These are phyloP conservation scores for Speoplatyrhinus poulsoni DNA, from an alignment of 2,113 vertebrate species.

Conservation along the genomic window DNA sequence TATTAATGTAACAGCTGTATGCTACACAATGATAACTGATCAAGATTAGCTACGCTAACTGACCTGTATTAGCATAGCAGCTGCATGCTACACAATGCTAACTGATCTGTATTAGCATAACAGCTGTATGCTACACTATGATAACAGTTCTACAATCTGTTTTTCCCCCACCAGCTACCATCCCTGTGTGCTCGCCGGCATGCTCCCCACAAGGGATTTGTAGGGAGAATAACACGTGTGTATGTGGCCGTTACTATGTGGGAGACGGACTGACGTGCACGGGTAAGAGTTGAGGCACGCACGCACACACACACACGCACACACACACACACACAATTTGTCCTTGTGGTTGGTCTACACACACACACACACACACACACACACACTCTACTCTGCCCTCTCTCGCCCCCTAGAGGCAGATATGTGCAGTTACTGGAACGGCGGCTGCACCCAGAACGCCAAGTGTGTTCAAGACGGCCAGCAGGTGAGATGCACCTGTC, in stretches of 20 bases:
- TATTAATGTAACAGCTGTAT: too few relatives aligned
- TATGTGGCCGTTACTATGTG: conserved; percentile 83
- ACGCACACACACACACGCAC: not conserved
- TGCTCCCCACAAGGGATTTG: conserved; percentile 85
- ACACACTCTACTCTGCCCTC: not conserved
- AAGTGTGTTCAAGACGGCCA: conserved; percentile 81
- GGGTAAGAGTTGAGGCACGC: conserved; percentile 71
- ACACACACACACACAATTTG: not conserved
- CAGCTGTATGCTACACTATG: not conserved
- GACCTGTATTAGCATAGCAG: too few relatives aligned
- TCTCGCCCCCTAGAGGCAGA: conserved; percentile 73
- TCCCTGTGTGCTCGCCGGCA: conserved; percentile 75
- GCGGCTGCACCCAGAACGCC: conserved; percentile 83
- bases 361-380: not conserved
- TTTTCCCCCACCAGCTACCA: conserved; percentile 23
- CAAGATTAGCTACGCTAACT: too few relatives aligned
- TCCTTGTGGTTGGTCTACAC: not conserved
- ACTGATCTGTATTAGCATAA: too few relatives aligned
- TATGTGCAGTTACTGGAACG: conserved; percentile 85
- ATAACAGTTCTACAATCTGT: not conserved
- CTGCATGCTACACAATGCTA: too few relatives aligned
- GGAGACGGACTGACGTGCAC: conserved; percentile 89
- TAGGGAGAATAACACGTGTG: conserved; percentile 83
- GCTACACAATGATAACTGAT: too few relatives aligned
- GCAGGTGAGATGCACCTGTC: conserved; percentile 83